These are phyloP conservation scores for Aphaenogaster ashmeadi DNA, from an alignment of 1,140 invertebrate genomes.

Conservation along the genomic window DNA sequence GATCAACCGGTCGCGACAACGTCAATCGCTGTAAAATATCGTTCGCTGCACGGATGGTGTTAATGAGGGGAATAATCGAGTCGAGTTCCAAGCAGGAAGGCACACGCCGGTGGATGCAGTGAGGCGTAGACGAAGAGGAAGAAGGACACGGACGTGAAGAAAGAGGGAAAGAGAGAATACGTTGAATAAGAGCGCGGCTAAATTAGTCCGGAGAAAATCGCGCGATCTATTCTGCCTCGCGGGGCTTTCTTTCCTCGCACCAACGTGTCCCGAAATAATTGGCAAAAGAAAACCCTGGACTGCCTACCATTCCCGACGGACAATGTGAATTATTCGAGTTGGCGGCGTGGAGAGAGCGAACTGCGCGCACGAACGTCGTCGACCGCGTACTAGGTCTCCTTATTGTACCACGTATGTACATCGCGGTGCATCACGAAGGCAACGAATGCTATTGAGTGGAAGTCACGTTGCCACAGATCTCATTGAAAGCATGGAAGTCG, in stretches of 20 bases:
- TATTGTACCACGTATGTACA: conserved; percentile 40
- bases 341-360: conserved; percentile 81
- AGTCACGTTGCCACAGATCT: conserved; percentile 60
- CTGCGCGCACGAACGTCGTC: conserved; percentile 73
- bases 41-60: conserved; percentile 54
- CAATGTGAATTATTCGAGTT: conserved; percentile 87
- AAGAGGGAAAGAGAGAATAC: conserved; percentile 46
- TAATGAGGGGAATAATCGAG: conserved; percentile 73
- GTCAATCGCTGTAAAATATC: conserved; percentile 59
- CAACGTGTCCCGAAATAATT: conserved; percentile 86
- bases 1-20: neutral
- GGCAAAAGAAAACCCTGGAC: conserved; percentile 85
- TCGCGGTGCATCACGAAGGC: conserved; percentile 55
- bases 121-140: conserved; percentile 35
- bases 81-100: conserved; percentile 40
- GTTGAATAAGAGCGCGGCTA: conserved; percentile 77
- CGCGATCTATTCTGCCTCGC: conserved; percentile 84
- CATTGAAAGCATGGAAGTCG: conserved; percentile 65
- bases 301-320: conserved; percentile 85
- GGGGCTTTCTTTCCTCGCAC: conserved; percentile 85
- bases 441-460: conserved; percentile 70
- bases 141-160: neutral
- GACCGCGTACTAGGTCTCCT: conserved; percentile 63
- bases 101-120: conserved; percentile 26
- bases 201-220: conserved; percentile 86